Percentiles rank a stretch among this genome's conserved stretches.
These are phyloP conservation scores for Dicerorhinus sumatrensis DNA, from an alignment of 2,113 vertebrate genomes.

Conservation along the genomic window DNA sequence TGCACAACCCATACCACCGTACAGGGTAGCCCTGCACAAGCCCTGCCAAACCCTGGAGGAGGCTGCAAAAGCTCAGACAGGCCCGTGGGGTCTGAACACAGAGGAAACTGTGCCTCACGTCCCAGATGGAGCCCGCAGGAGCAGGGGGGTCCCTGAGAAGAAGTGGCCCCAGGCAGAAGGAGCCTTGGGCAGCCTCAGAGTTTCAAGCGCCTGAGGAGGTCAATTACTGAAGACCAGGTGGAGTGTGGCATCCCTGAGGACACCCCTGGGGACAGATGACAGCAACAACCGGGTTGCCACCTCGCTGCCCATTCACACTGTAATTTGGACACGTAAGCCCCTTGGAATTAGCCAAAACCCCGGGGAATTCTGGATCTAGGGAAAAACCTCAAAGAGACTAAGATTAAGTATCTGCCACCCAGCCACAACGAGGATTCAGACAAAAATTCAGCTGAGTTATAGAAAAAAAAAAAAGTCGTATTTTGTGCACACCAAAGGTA, in stretches of 20 bases:
- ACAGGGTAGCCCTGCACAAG: neutral
- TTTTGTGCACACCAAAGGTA: neutral
- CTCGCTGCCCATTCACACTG: accelerated
- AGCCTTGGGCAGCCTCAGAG: neutral
- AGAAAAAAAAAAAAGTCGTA: neutral
- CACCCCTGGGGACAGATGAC: neutral
- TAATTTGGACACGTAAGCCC: accelerated
- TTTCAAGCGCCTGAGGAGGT: neutral
- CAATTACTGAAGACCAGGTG: neutral
- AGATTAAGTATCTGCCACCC: neutral
- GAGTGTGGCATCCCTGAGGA: neutral
- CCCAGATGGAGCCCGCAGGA: neutral
- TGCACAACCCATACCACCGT: accelerated
- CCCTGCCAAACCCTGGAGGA: neutral
- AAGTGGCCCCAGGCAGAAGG: neutral
- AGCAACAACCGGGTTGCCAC: neutral
- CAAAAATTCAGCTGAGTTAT: neutral
- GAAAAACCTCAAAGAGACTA: neutral
- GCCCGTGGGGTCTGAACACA: neutral
- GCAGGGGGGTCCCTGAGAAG: neutral
- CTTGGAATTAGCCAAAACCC: neutral
- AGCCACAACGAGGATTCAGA: neutral
- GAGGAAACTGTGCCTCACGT: neutral
- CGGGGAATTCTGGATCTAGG: neutral
- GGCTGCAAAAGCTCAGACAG: neutral